Evolutionary conservation across 1,140 invertebrate genomes (phyloP), one percentile per base, ranked within the genome.

Genomic region (Sitophilus oryzae): DNA sequence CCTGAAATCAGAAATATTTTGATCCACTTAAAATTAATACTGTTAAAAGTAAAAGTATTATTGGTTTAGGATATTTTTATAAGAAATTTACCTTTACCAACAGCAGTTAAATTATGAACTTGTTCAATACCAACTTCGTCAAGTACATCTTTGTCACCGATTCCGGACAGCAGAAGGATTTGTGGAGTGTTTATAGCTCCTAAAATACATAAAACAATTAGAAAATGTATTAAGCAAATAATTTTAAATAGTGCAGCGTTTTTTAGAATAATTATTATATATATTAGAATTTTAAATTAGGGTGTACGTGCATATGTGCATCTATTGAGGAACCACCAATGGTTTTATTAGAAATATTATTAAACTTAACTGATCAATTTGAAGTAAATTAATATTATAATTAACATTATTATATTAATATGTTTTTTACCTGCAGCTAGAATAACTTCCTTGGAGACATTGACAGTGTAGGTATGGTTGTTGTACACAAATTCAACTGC

Each of bases 181-280:
- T 90, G 86, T 0, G 88, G 87, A 0, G 85, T 87, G 34, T 83
- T 86, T 0, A 90, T 80, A 10, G 86, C 83, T 1, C 84, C 84
- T 55, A 65, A 15, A 82, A 63, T 70, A 16, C 76, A 70, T 4
- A 18, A 19, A 6, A 42, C 15, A 16, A 3, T 8, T 18, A 42
- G 14, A 42, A 42, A 38, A 3, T n/a, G 10, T 38, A 8, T 38
- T 8, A 38, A 14, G 6, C 16, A 6, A 20, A 16, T 40, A 3
- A 10, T 38, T 8, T 4, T 8, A 9, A 5, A 38, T 8, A 8
- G 16, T n/a, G n/a, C n/a, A n/a, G n/a, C n/a, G n/a, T n/a, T n/a
- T n/a, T n/a, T n/a, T n/a, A n/a, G n/a, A n/a, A n/a, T n/a, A n/a
- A n/a, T n/a, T n/a, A n/a, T n/a, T n/a, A n/a, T n/a, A n/a, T n/a